Evolutionary conservation across 2,888 invertebrate genomes (phyloP), one percentile per base, ranked within the genome.

Genomic region (Ormyrus labotus): DNA sequence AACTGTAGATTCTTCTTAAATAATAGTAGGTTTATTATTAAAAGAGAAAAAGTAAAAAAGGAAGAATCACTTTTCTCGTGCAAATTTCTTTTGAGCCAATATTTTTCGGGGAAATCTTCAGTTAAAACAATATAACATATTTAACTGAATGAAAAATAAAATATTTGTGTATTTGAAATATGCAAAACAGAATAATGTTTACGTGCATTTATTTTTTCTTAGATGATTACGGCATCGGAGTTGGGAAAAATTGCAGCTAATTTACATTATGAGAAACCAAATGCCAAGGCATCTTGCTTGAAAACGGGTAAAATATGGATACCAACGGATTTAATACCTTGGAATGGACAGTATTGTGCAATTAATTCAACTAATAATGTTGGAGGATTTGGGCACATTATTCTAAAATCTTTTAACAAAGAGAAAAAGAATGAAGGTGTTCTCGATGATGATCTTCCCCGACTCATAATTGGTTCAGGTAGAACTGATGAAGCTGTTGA

Each of bases 331-430:
- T 45, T 68, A 3, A 82, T 76, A 3, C 93, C 93, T 0, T 95
- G 96, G 93, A 91, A 93, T 50, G 95, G 95, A 48, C 95, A 96
- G 45, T 85, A 87, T 73, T 94, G 95, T 47, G 97, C 95, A 6
- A 92, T 98, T 34, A 98, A 97, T 92, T 97, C 96, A 8, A 98
- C 98, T 88, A 98, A 98, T 0, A 98, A 98, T 88, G 98, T 98
- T 53, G 98, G 98, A 0, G 95, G 95, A 4, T 97, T 97, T 87
- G 95, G 95, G 67, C 96, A 96, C 86, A 92, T 94, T 45, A 88
- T 96, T 65, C 88, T 96, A 10, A 93, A 93, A 87, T 93, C 94
- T 70, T 91, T 93, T 70, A 88, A 91, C 0, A 93, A 93, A 81
- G 92, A 87, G 57, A 95, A 95, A 91, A 91, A 93, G 0, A 95